A percentile compares a stretch with the other conserved stretches of the same genome.
Evolutionary conservation across 35 echinoderm and acorn worm genomes (phyloP).

Genomic region (Apostichopus japonicus): DNA sequence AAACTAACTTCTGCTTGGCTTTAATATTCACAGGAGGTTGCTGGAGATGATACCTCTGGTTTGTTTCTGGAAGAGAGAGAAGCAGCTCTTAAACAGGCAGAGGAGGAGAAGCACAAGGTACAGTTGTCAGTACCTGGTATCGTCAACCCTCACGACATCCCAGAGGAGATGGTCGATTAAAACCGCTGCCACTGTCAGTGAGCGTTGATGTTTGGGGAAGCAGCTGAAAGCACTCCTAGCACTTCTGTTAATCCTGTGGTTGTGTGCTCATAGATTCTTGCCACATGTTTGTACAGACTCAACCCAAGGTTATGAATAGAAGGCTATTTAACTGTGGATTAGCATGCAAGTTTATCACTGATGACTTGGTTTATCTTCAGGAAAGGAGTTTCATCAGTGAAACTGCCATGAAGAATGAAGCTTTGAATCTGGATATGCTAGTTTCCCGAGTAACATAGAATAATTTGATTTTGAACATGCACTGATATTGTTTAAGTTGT

Average conservation of each 20-base stretch:
- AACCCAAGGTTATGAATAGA: too few relatives aligned
- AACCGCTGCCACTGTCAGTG: too few relatives aligned
- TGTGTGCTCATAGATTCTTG: background rate
- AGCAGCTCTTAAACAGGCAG: conserved; percentile 78
- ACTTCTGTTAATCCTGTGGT: background rate
- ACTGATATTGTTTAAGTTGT: too few relatives aligned
- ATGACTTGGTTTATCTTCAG: too few relatives aligned
- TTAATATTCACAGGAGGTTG: conserved; percentile 72
- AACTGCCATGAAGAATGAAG: too few relatives aligned
- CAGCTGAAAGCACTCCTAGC: background rate
- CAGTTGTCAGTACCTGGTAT: conserved; percentile 96
- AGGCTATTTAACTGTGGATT: too few relatives aligned
- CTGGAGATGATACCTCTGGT: conserved; percentile 87
- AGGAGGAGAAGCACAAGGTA: conserved; percentile 95
- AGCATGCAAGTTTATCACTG: too few relatives aligned
- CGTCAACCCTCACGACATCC: conserved; percentile 99
- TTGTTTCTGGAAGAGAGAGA: conserved; percentile 95
- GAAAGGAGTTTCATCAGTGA: too few relatives aligned
- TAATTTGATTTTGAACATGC: too few relatives aligned
- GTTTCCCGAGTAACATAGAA: too few relatives aligned
- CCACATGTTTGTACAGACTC: background rate
- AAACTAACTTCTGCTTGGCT: background rate
- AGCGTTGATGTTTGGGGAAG: background rate
- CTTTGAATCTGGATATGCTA: too few relatives aligned
- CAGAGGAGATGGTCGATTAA: conserved; percentile 98